Evolutionary conservation across 2,888 invertebrate species (phyloP).

Genomic region (Aporophyla lueneburgensis): DNA sequence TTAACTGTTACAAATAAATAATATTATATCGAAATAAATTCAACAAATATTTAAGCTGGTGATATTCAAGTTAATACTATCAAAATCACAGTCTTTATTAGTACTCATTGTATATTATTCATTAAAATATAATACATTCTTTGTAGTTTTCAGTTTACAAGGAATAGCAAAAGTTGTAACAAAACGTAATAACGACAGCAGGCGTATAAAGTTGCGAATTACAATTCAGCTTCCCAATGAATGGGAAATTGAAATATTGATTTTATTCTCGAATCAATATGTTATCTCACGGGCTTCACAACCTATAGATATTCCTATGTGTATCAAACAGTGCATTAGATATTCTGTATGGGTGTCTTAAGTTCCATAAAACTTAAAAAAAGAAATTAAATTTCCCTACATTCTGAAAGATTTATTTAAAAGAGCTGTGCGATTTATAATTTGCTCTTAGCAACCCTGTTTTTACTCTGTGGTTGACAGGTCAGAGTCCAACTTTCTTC

Average conservation of each 20-base stretch:
- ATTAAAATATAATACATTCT: neutral
- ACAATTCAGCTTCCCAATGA: neutral
- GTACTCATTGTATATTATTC: neutral
- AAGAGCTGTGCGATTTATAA: neutral
- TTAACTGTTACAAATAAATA: neutral
- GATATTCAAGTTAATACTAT: neutral
- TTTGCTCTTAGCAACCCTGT: slow-evolving; percentile 27
- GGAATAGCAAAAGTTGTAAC: neutral
- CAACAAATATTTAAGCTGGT: fast-evolving
- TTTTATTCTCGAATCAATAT: neutral
- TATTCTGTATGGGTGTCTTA: neutral
- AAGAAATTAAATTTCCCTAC: neutral
- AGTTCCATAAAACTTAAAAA: neutral
- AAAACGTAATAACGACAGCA: slow-evolving; percentile 41
- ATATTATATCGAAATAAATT: neutral
- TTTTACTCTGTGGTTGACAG: slow-evolving; percentile 71
- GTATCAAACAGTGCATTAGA: neutral
- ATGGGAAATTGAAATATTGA: neutral
- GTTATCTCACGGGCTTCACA: neutral
- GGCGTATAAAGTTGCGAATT: slow-evolving; percentile 22
- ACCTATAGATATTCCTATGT: neutral
- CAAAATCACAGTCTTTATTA: neutral
- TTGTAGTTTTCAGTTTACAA: neutral
- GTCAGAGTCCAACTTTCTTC: slow-evolving; percentile 89
- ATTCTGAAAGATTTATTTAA: neutral